These are phyloP conservation scores for Folsomia manolachei DNA, from an alignment of 2,888 invertebrate species.

Conservation along the genomic window DNA sequence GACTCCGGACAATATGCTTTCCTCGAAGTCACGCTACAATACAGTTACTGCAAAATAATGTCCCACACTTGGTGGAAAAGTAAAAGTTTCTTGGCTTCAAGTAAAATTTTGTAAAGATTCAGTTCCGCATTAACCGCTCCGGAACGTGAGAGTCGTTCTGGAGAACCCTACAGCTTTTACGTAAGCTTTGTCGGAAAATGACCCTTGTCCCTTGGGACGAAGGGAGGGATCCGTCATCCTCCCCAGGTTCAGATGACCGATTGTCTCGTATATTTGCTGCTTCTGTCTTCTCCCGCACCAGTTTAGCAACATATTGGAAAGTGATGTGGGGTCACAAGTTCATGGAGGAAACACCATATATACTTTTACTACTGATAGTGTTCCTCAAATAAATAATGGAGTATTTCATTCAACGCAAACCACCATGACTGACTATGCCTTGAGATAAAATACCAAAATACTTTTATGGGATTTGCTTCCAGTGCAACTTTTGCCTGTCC, in stretches of 20 bases:
- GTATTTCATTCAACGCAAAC: neutral
- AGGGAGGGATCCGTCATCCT: neutral
- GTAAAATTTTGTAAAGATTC: neutral
- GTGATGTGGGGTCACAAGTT: conserved; percentile 28
- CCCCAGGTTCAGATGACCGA: conserved; percentile 32
- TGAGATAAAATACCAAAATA: neutral
- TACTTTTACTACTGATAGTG: neutral
- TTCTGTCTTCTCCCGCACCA: conserved; percentile 15
- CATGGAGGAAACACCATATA: conserved; percentile 22
- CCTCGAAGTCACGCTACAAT: neutral
- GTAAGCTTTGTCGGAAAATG: neutral
- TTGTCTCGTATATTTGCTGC: conserved; percentile 50
- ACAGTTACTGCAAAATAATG: neutral
- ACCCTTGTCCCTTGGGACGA: neutral
- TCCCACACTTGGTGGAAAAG: neutral
- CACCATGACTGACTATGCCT: neutral
- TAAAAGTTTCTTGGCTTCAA: neutral
- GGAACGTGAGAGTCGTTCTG: neutral
- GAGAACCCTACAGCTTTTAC: neutral
- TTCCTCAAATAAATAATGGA: neutral
- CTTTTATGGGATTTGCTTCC: neutral
- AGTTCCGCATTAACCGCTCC: neutral
- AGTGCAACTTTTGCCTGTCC: too few species aligned
- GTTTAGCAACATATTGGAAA: conserved; percentile 36
- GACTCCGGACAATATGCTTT: neutral